phyloP scores from a whole-genome alignment of 1,140 invertebrate genomes.

The Stenopsyche tienmushanensis region DNA sequence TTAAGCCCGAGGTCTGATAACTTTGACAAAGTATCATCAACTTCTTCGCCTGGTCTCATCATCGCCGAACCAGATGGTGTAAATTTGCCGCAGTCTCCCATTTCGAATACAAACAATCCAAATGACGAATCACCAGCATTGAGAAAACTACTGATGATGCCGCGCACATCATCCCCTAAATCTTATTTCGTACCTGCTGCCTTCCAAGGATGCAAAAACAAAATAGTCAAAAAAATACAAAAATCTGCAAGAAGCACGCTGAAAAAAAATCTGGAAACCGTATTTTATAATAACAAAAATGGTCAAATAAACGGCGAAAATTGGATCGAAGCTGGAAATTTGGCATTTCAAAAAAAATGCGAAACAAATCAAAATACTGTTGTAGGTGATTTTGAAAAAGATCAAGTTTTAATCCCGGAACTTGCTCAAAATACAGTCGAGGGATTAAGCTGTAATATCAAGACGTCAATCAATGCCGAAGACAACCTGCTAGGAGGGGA shows the following conservation, averaged over 20 bases:
- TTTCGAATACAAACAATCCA: constrained; percentile 4
- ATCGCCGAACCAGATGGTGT: not conserved
- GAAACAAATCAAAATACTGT: too few relatives aligned
- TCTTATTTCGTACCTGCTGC: constrained; percentile 22
- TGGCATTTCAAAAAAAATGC: too few relatives aligned
- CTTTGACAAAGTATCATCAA: constrained; percentile 19
- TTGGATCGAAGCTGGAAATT: not conserved
- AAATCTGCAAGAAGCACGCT: too few relatives aligned
- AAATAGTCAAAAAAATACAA: too few relatives aligned
- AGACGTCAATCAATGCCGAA: not conserved
- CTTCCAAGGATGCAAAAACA: too few relatives aligned
- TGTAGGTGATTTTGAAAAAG: too few relatives aligned
- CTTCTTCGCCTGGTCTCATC: constrained; percentile 21
- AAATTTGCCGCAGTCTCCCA: constrained; percentile 14
- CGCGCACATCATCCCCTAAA: constrained; percentile 47
- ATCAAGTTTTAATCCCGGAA: too few relatives aligned
- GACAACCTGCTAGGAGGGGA: not conserved
- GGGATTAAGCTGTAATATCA: not conserved
- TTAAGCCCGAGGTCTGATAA: constrained; percentile 31
- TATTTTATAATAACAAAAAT: not conserved
- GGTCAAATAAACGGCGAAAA: not conserved
- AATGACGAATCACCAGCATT: constrained; percentile 48
- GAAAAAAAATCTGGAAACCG: too few relatives aligned
- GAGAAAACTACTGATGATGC: constrained; percentile 54
- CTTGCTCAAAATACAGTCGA: too few relatives aligned